Evolutionary conservation across 2,113 vertebrate species (phyloP).

Genomic region (Boulengeromyrus knoepffleri): DNA sequence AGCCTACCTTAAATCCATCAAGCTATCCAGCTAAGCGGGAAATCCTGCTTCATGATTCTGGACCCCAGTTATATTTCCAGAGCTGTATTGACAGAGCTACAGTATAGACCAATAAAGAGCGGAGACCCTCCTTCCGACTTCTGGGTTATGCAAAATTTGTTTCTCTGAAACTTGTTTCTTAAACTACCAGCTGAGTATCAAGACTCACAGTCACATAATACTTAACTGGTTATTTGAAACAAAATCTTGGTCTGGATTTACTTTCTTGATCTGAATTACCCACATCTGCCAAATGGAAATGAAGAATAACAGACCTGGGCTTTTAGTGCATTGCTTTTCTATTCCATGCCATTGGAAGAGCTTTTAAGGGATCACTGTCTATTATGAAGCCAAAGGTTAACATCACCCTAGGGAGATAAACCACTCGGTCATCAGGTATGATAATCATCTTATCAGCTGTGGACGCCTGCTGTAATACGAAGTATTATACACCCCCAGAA

Average conservation of each 20-base stretch:
- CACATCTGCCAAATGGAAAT: neutral
- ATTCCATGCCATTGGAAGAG: neutral
- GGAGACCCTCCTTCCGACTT: too few relatives aligned
- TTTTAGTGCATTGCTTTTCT: neutral
- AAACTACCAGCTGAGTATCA: neutral
- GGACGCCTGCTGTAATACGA: neutral
- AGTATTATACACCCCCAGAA: slow-evolving; percentile 4
- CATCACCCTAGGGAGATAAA: slow-evolving; percentile 15
- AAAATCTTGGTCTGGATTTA: neutral
- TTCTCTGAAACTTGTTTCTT: neutral
- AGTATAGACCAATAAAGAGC: neutral
- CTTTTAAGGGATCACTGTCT: neutral
- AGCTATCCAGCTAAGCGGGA: neutral
- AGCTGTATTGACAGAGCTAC: neutral
- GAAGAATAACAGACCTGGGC: neutral
- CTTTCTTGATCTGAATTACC: neutral
- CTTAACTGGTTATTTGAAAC: neutral
- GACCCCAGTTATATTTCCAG: neutral
- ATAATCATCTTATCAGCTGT: slow-evolving; percentile 19
- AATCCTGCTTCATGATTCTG: neutral
- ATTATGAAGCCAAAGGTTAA: neutral
- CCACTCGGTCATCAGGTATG: neutral
- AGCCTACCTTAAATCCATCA: neutral
- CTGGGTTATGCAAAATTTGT: neutral
- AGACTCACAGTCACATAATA: neutral